Evolutionary conservation across 53 echinoderm and acorn worm genomes (phyloP).

Genomic region (Glandiceps talaboti): DNA sequence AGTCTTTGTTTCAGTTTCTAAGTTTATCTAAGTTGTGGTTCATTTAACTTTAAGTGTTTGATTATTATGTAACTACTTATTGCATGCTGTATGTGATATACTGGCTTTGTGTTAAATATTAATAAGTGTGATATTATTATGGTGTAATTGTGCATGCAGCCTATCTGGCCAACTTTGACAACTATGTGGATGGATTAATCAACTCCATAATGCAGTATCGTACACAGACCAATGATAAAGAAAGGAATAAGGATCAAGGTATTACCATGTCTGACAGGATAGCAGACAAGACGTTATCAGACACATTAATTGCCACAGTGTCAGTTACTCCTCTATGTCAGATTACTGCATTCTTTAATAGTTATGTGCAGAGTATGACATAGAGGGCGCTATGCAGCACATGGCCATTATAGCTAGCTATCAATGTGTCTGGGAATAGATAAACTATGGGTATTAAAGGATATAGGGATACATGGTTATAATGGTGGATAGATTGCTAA

Average conservation of each 20-base stretch:
- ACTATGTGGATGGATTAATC: not conserved
- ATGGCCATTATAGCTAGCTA: not conserved
- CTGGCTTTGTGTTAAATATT: too few species aligned
- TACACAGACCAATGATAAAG: not conserved
- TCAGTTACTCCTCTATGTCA: not conserved
- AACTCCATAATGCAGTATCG: not conserved
- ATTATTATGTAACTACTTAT: too few species aligned
- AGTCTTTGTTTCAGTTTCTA: too few species aligned
- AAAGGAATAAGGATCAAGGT: not conserved
- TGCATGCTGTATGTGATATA: too few species aligned
- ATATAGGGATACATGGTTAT: too few species aligned
- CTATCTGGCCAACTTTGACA: not conserved
- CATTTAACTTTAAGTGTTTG: conserved; percentile 1
- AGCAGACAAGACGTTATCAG: not conserved
- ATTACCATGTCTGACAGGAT: not conserved
- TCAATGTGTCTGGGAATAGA: not conserved
- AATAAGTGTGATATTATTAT: not conserved
- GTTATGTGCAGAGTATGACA: not conserved
- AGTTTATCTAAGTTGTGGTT: too few species aligned
- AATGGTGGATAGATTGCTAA: too few species aligned
- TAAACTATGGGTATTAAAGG: not conserved
- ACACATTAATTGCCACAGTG: not conserved
- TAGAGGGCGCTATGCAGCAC: not conserved
- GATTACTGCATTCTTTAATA: not conserved
- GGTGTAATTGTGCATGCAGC: not conserved